These are phyloP conservation scores for Exephanes ischioxanthus DNA, from an alignment of 2,888 invertebrate species.

Conservation along the genomic window DNA sequence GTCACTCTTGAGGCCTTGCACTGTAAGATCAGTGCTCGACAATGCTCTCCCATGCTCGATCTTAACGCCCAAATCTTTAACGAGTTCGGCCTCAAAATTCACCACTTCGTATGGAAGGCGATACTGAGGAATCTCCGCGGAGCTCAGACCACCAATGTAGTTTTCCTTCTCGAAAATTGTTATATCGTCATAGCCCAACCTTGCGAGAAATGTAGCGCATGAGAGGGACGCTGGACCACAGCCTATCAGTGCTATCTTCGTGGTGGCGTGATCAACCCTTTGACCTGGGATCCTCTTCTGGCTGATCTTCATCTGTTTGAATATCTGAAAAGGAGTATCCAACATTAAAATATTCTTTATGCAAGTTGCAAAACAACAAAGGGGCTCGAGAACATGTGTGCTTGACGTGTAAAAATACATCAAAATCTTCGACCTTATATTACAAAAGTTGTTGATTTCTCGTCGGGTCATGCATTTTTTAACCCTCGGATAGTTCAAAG, in stretches of 20 bases:
- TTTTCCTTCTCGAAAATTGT: conserved; percentile 96
- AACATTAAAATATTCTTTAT: not conserved
- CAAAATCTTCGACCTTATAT: too few relatives aligned
- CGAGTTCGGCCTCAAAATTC: conserved; percentile 95
- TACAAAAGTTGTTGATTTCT: too few relatives aligned
- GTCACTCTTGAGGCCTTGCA: conserved; percentile 88
- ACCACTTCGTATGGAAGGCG: conserved; percentile 97
- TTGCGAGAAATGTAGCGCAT: conserved; percentile 97
- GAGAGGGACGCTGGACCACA: conserved; percentile 98
- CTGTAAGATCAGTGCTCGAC: conserved; percentile 90
- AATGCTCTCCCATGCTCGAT: conserved; percentile 91
- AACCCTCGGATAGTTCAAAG: too few relatives aligned
- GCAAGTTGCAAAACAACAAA: not conserved
- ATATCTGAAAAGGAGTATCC: conserved; percentile 87
- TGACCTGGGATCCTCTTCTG: conserved; percentile 93
- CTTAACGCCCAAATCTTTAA: conserved; percentile 96
- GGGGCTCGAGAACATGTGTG: not conserved
- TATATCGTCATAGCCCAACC: conserved; percentile 96
- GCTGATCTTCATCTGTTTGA: conserved; percentile 96
- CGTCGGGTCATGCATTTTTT: too few relatives aligned
- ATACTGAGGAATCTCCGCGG: conserved; percentile 98
- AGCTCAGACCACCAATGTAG: conserved; percentile 96
- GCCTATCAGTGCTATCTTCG: conserved; percentile 95
- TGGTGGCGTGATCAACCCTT: conserved; percentile 85
- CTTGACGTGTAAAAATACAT: not conserved